phyloP scores from a whole-genome alignment of 2,797 vertebrate genomes.

The Sebastes minor region DNA sequence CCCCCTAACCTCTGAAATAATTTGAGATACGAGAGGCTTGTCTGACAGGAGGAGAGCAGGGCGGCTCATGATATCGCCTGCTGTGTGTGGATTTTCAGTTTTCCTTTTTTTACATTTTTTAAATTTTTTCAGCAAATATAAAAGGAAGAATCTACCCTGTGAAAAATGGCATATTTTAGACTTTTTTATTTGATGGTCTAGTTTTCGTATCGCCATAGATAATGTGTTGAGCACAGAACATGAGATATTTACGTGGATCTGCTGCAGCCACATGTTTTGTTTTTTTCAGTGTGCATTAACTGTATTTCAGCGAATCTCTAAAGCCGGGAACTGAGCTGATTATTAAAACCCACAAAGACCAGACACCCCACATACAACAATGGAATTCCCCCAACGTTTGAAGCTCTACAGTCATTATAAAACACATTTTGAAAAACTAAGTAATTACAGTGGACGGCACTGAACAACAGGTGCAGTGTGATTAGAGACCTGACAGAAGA shows the following conservation, averaged over 20 bases:
- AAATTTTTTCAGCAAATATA: background rate
- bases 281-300: background rate
- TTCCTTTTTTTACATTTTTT: background rate
- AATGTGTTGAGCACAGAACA: background rate
- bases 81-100: background rate
- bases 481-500: background rate
- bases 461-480: background rate
- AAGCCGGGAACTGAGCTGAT: background rate
- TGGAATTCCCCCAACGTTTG: background rate
- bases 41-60: slow-evolving; percentile 40
- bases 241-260: background rate
- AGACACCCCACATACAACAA: background rate
- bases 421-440: background rate
- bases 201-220: background rate
- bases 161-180: too few relatives aligned
- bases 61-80: slow-evolving; percentile 3
- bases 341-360: background rate
- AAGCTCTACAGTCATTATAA: background rate
- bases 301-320: background rate
- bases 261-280: background rate
- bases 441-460: background rate
- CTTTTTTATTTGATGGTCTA: background rate
- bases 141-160: background rate
- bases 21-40: slow-evolving; percentile 47
- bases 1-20: slow-evolving; percentile 67